Conservation (phyloP, 2,113 vertebrate genomes). For the Setophaga petechia region DNA sequence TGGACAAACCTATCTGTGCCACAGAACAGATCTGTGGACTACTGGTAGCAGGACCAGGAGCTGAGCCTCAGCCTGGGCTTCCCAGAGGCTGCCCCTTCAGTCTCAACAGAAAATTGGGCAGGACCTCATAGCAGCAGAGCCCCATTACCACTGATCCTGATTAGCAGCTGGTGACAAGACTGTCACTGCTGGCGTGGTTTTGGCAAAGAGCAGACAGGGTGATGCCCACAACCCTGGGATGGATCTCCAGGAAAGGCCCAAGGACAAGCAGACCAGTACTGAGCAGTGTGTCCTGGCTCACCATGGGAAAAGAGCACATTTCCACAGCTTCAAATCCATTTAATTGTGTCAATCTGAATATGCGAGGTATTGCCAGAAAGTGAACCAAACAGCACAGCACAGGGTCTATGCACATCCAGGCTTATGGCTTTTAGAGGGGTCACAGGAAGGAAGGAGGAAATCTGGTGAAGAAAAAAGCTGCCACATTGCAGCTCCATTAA, state of each 20-base stretch:
- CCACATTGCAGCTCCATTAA: fast-evolving
- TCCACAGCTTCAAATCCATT: neutral
- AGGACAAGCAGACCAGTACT: neutral
- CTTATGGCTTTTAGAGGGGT: neutral
- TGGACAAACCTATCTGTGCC: neutral
- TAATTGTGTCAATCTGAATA: neutral
- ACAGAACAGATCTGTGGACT: neutral
- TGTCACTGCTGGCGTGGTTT: neutral
- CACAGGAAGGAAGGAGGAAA: neutral
- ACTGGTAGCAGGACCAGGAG: neutral
- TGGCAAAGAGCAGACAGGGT: neutral
- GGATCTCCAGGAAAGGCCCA: neutral
- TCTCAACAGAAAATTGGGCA: neutral
- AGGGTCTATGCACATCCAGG: neutral
- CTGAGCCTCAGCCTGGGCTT: neutral
- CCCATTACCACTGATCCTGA: fast-evolving
- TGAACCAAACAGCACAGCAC: neutral
- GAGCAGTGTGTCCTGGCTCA: neutral
- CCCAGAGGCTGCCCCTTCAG: neutral
- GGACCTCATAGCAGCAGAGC: neutral
- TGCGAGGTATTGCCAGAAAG: neutral
- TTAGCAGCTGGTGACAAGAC: neutral
- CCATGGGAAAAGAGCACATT: neutral
- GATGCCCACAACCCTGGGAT: neutral
- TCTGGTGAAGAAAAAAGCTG: neutral